phyloP scores from a whole-genome alignment of 2,888 invertebrate species.

The Antheraea assamensis region DNA sequence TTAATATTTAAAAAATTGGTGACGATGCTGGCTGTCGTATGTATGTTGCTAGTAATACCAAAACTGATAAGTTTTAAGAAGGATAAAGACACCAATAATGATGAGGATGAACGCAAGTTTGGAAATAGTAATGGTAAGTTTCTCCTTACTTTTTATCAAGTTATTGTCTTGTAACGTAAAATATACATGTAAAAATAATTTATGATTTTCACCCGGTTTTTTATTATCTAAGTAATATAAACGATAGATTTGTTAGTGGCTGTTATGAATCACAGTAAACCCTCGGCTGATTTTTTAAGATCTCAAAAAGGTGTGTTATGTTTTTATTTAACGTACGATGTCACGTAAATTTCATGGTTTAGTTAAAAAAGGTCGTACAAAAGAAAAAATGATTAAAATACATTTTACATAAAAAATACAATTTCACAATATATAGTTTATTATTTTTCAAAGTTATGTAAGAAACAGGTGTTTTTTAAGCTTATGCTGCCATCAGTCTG shows the following conservation, averaged over 20 bases:
- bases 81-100: constrained; percentile 52
- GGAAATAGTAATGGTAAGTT: constrained; percentile 56
- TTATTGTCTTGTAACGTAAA: background rate
- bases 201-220: background rate
- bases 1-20: constrained; percentile 91
- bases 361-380: too few relatives aligned
- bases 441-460: too few relatives aligned
- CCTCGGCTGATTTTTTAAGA: too few relatives aligned
- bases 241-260: background rate
- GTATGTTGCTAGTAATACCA: constrained; percentile 88
- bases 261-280: background rate
- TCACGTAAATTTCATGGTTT: too few relatives aligned
- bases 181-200: background rate
- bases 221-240: too few relatives aligned
- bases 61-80: constrained; percentile 82
- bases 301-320: too few relatives aligned
- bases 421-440: too few relatives aligned
- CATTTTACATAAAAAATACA: too few relatives aligned
- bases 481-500: too few relatives aligned
- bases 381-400: too few relatives aligned
- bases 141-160: background rate
- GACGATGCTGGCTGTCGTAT: constrained; percentile 89
- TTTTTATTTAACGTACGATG: too few relatives aligned
- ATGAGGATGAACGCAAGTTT: constrained; percentile 65
- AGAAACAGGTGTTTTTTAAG: too few relatives aligned